Conservation (phyloP, 2,113 vertebrate species). For the Atrichornis clamosus region DNA sequence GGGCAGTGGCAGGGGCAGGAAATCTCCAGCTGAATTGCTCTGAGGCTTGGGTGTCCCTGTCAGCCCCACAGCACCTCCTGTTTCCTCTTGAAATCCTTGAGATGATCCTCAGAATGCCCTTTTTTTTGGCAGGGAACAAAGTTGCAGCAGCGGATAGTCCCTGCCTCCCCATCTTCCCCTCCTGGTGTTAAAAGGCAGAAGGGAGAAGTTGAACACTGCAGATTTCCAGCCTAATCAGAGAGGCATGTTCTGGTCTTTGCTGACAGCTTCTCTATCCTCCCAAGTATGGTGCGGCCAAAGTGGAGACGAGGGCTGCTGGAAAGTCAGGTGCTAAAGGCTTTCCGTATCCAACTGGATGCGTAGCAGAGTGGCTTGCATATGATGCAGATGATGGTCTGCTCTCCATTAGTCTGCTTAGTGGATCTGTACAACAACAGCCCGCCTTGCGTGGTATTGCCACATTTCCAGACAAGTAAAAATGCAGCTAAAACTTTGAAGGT, state of each 20-base stretch:
- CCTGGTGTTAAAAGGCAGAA: background rate
- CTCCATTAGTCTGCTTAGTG: background rate
- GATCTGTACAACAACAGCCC: background rate
- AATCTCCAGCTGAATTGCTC: background rate
- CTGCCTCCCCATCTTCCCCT: background rate
- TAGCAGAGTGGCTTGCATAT: background rate
- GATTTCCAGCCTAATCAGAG: background rate
- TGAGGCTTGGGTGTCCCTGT: background rate
- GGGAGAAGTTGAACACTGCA: background rate
- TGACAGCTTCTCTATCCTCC: background rate
- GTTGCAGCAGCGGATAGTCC: background rate
- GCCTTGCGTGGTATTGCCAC: conserved; percentile 9
- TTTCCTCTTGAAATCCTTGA: background rate
- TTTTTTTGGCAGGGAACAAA: background rate
- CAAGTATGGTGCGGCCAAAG: background rate
- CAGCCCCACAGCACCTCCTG: background rate
- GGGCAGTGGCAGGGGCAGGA: background rate
- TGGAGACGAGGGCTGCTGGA: background rate
- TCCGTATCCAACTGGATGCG: background rate
- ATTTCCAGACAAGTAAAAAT: conserved; percentile 47
- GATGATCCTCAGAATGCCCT: background rate
- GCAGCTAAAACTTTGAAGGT: conserved; percentile 11
- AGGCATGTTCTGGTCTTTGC: background rate
- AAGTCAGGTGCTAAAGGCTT: background rate
- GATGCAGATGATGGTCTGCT: background rate